These are phyloP conservation scores for Leptinotarsa texana DNA, from an alignment of 1,140 invertebrate species.

Conservation along the genomic window DNA sequence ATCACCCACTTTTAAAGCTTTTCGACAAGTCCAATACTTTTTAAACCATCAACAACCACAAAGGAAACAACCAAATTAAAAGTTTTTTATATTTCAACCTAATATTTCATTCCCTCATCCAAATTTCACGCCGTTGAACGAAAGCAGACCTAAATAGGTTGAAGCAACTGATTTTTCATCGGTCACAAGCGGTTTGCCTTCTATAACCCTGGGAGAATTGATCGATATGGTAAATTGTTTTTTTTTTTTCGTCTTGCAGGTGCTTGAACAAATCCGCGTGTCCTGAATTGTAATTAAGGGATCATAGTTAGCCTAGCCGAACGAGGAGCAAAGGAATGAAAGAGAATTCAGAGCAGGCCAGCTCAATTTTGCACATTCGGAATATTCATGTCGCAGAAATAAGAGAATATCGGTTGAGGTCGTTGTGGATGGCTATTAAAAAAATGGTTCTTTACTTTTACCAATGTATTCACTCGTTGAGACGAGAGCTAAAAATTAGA, in stretches of 20 bases:
- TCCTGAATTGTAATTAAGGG: neutral
- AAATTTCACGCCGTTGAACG: conserved; percentile 2
- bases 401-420: no score
- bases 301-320: neutral
- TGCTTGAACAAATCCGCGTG: neutral
- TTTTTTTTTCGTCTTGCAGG: neutral
- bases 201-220: neutral
- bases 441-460: no score
- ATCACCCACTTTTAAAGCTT: no score
- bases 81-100: no score
- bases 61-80: no score
- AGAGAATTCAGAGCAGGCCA: neutral
- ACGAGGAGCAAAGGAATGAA: neutral
- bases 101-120: neutral
- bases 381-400: no score
- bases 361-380: no score
- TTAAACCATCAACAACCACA: no score
- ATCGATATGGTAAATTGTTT: conserved; percentile 8
- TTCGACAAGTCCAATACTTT: no score
- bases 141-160: neutral
- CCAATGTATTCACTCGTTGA: no score
- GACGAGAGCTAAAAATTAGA: no score
- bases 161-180: neutral
- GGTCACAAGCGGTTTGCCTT: neutral
- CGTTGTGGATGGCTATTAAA: no score